Evolutionary conservation across 2,797 vertebrate species (phyloP).

Genomic region (Mus caroli): DNA sequence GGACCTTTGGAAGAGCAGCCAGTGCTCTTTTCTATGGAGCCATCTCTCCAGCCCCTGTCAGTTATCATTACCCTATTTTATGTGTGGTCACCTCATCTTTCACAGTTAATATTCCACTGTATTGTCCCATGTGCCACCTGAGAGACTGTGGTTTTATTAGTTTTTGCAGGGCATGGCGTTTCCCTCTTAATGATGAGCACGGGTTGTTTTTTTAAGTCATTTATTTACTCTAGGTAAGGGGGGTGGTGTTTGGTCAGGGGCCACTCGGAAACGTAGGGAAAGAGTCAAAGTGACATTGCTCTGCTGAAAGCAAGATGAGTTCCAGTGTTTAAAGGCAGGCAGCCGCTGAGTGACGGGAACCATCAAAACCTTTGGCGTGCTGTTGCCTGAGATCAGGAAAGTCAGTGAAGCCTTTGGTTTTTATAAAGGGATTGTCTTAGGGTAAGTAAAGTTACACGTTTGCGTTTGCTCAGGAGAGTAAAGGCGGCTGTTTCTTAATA

Average conservation of each 20-base stretch:
- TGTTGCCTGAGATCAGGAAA: background rate
- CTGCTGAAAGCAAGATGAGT: background rate
- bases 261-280: background rate
- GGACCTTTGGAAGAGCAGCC: background rate
- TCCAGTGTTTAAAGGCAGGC: background rate
- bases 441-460: background rate
- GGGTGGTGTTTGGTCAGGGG: background rate
- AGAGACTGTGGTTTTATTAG: background rate
- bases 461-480: background rate
- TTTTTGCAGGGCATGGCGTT: background rate
- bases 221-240: slow-evolving; percentile 23
- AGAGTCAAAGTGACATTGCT: background rate
- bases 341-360: background rate
- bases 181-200: background rate
- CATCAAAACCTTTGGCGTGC: background rate
- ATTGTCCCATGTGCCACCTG: background rate
- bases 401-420: background rate
- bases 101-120: background rate
- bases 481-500: background rate
- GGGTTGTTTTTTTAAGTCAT: slow-evolving; percentile 33
- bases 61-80: background rate
- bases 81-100: background rate
- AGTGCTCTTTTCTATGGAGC: background rate
- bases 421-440: slow-evolving; percentile 21
- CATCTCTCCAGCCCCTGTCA: background rate